Evolutionary conservation across 2,797 vertebrate species (phyloP), one percentile per base, ranked within the genome.

Genomic region (Labroides dimidiatus): DNA sequence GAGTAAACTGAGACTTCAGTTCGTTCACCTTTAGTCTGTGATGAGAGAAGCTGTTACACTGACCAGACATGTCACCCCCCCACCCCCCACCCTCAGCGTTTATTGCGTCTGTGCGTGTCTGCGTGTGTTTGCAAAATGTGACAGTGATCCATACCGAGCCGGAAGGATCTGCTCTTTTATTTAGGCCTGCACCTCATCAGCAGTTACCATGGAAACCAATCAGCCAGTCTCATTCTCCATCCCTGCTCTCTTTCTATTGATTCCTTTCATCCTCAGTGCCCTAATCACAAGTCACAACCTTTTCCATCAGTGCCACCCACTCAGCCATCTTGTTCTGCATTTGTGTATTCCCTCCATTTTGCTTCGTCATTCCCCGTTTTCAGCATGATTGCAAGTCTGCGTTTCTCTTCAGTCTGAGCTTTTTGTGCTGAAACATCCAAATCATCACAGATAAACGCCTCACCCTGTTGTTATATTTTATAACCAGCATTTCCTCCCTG

Each of bases 171-270:
- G 73, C 80, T 80, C 72, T 82, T 85, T 84, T 80, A 84, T 84
- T 71, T 75, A 82, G 70, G 65, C 75, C 76, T 65, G 64, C 67
- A 81, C 71, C 84, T 91, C 84, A 78, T 82, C 88, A 91, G 84
- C 84, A 62, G 90, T 93, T 92, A 61, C 93, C 88, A 91, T 90
- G 85, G 93, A 90, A 85, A 93, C 93, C 85, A 85, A 87, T 91
- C 87, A 91, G 73, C 73, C 85, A 58, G 78, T 80, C 87, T 88
- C 82, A 69, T 69, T 76, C 68, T 69, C 63, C 51, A 13, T 87
- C 80, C 80, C 72, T 55, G 55, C 77, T 82, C 83, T 57, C 71
- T 84, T 83, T 82, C 78, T 72, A 70, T 74, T 69, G 76, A 78
- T 68, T 83, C 79, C 75, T 81, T 81, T 89, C 82, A 81, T 88